Conservation (phyloP, 2,797 vertebrate genomes). For the Coracias cyanogaster region DNA sequence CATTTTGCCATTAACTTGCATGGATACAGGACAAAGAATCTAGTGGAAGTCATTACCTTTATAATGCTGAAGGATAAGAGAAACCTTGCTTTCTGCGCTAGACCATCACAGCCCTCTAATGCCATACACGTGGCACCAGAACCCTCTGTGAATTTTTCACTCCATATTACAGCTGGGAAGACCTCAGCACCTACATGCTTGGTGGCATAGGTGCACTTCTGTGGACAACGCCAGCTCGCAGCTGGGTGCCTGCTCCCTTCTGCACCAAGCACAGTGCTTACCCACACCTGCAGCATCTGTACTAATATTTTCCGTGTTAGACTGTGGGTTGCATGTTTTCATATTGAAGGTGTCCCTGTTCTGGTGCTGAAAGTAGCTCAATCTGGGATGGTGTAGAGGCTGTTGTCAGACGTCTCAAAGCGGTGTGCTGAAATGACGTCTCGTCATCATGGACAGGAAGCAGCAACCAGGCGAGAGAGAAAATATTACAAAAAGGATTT, state of each 20-base stretch:
- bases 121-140: neutral
- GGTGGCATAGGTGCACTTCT: neutral
- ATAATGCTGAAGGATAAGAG: neutral
- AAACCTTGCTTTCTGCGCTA: neutral
- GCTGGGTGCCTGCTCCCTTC: neutral
- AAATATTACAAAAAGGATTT: slow-evolving; percentile 56
- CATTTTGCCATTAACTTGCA: neutral
- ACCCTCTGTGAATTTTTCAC: neutral
- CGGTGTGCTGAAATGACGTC: slow-evolving; percentile 27
- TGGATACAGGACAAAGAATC: neutral
- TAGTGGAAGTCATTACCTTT: neutral
- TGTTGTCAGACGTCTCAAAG: slow-evolving; percentile 31
- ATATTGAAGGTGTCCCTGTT: neutral
- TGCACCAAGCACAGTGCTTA: fast-evolving
- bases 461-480: slow-evolving; percentile 39
- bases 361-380: neutral
- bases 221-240: neutral
- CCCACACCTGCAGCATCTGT: neutral
- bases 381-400: neutral
- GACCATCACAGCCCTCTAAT: neutral
- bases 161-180: neutral
- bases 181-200: neutral
- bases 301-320: neutral
- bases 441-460: slow-evolving; percentile 49
- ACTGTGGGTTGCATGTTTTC: neutral